Evolutionary conservation across 1,140 invertebrate genomes (phyloP), one percentile per base, ranked within the genome.

Genomic region (Bemisia tabaci): DNA sequence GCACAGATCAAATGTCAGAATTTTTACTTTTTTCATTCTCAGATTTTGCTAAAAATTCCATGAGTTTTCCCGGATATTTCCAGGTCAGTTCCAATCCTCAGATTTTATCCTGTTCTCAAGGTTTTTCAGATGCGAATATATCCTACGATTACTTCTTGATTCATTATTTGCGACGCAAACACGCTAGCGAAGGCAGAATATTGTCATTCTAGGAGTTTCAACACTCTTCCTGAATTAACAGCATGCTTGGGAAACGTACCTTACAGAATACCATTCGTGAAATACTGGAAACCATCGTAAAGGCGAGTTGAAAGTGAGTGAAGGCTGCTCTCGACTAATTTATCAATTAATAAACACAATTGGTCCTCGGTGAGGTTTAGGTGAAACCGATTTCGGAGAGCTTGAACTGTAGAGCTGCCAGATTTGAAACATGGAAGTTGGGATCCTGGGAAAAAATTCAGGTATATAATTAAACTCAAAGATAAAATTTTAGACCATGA

Each of bases 241-340:
- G 17, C 5, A 9, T 17, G 17, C 17, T 48, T 48, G 5, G 5
- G 33, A 48, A 48, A 48, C 33, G 5, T 9, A 48, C 33, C 33
- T 68, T 62, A 69, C 22, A 87, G 82, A 73, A 99, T 99, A 68
- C 97, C 97, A 81, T 99, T 99, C 68, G 96, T 97, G 72, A 97
- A 90, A 82, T 99, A 99, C 82, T 99, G 97, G 80, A 97, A 99
- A 72, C 93, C 90, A 82, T 99, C 97, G 79, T 99, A 99, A 17
- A 99, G 84, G 77, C 95, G 93, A 2, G 97, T 99, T 62, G 95
- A 98, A 65, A 97, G 83, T 26, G 96, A 98, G 77, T 97, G 89
- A 48, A 97, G 85, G 76, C 94, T 95, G 70, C 91, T 88, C 72
- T 96, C 90, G 11, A 99, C 96, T 75, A 99, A 85, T 65, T 87